These are phyloP conservation scores for Falcunculus frontatus DNA, from an alignment of 2,113 vertebrate genomes.

Conservation along the genomic window DNA sequence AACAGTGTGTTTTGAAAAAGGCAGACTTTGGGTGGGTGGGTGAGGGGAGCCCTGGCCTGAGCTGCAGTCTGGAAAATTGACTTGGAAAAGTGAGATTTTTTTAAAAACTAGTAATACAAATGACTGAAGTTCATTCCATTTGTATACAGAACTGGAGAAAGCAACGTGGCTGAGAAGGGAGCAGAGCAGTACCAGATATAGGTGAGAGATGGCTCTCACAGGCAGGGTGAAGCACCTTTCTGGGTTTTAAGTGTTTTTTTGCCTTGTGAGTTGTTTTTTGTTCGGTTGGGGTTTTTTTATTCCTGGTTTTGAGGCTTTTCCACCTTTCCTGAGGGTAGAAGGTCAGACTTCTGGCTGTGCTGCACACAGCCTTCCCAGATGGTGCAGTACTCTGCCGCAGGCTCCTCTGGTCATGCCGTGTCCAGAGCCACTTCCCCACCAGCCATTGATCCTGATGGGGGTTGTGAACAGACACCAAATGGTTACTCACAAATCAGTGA, in stretches of 20 bases:
- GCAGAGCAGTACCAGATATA: background rate
- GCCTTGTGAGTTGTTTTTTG: background rate
- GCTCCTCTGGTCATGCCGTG: background rate
- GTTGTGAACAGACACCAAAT: background rate
- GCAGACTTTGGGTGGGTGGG: slow-evolving; percentile 27
- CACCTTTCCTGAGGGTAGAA: background rate
- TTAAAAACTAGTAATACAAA: slow-evolving; percentile 34
- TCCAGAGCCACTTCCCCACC: background rate
- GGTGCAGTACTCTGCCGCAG: background rate
- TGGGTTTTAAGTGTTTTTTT: background rate
- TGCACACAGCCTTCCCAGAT: background rate
- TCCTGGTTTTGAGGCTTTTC: background rate
- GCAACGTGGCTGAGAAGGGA: background rate
- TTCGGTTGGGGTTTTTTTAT: background rate
- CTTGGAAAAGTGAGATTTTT: slow-evolving; percentile 45
- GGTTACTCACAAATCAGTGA: background rate
- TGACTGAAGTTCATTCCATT: slow-evolving; percentile 27
- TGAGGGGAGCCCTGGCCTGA: slow-evolving; percentile 13
- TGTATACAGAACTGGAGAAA: slow-evolving; percentile 1
- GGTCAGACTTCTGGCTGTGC: background rate
- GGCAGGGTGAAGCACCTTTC: background rate
- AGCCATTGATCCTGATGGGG: background rate
- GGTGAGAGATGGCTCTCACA: background rate
- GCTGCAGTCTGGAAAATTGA: background rate
- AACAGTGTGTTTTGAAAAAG: background rate